These are phyloP conservation scores for Crioceris asparagi DNA, from an alignment of 2,888 invertebrate genomes.

Conservation along the genomic window DNA sequence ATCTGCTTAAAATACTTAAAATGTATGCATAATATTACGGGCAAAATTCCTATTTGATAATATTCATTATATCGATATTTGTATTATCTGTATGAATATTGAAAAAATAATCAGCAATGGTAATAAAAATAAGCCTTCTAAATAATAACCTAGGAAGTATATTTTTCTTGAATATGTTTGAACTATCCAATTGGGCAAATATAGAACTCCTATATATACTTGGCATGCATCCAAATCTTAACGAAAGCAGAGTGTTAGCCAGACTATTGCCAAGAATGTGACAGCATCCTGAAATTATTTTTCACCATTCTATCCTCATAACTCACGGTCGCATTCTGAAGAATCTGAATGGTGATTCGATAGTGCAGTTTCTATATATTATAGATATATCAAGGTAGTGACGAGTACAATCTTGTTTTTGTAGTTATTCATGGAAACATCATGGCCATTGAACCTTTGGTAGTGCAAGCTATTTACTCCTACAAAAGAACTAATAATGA, in stretches of 20 bases:
- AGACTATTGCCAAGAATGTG: slow-evolving; percentile 38
- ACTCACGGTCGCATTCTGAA: slow-evolving; percentile 32
- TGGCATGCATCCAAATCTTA: slow-evolving; percentile 30
- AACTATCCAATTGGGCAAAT: no score
- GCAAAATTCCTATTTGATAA: no score
- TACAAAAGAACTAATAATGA: slow-evolving; percentile 97
- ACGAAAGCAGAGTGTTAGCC: slow-evolving; percentile 22
- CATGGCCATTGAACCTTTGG: slow-evolving; percentile 50
- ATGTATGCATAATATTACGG: no score
- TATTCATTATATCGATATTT: no score
- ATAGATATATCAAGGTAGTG: slow-evolving; percentile 37
- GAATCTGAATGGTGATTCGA: background rate
- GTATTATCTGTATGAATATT: no score
- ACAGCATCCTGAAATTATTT: slow-evolving; percentile 35
- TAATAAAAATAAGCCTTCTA: no score
- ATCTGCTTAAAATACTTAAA: no score
- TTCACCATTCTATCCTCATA: slow-evolving; percentile 28
- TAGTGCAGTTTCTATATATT: background rate
- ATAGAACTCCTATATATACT: no score
- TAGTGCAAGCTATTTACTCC: slow-evolving; percentile 85
- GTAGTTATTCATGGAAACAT: background rate
- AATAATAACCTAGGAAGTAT: no score
- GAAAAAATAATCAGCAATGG: no score
- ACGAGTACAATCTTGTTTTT: no score
- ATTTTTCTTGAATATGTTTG: no score